A percentile compares a stretch with the other conserved stretches of the same genome.
Conservation (phyloP, 2,797 vertebrate species). For the Merluccius polli region DNA sequence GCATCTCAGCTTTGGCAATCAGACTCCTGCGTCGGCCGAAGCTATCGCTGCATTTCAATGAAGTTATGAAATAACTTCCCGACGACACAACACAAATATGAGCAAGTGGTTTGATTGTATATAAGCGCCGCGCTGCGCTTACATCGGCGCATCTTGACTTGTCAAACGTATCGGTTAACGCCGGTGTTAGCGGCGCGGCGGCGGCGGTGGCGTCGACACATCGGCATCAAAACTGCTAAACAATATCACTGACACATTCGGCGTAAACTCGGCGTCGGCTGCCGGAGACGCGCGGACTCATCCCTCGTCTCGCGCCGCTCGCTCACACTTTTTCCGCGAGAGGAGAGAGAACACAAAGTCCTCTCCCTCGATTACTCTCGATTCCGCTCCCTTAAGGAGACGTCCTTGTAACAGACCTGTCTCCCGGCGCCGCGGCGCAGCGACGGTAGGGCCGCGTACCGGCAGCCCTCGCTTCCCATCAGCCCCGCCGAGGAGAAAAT, state of each 20-base stretch:
- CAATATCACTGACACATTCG: background rate
- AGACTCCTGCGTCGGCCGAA: background rate
- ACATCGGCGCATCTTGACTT: background rate
- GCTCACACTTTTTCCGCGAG: background rate
- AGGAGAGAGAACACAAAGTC: background rate
- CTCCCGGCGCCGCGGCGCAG: constrained; percentile 10
- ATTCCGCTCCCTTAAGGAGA: background rate
- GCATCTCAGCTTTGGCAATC: background rate
- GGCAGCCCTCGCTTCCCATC: constrained; percentile 22
- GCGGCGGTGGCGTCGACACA: too few species aligned
- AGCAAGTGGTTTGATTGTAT: background rate
- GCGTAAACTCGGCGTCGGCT: background rate
- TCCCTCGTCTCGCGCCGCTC: background rate
- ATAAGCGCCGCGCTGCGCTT: background rate
- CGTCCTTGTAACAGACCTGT: constrained; percentile 26
- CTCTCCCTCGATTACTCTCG: background rate
- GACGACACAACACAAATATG: background rate
- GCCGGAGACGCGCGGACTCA: background rate
- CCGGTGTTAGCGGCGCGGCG: background rate
- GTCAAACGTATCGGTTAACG: background rate
- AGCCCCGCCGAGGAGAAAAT: constrained; percentile 14
- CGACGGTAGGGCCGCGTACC: background rate
- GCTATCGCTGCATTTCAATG: background rate
- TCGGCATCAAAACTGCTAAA: background rate
- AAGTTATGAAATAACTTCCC: background rate